phyloP scores from a whole-genome alignment of 2,113 vertebrate species.

The Verasper variegatus region DNA sequence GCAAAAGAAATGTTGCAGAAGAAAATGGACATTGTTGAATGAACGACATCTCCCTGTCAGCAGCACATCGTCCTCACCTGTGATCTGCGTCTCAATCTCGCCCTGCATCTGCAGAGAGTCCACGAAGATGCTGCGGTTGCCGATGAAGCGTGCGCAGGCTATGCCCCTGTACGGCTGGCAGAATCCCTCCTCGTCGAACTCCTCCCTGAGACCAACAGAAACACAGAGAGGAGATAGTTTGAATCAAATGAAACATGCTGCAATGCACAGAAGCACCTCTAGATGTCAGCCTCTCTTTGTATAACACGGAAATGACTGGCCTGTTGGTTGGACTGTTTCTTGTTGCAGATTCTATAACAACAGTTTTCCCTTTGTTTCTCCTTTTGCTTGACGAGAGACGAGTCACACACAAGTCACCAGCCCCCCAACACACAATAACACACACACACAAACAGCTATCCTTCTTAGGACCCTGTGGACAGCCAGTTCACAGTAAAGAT shows the following conservation, averaged over 20 bases:
- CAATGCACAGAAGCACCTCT: constrained; percentile 48
- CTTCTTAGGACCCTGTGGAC: too few species aligned
- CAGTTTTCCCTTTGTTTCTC: constrained; percentile 16
- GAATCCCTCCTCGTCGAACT: constrained; percentile 96
- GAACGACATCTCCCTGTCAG: neutral
- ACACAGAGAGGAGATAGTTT: neutral
- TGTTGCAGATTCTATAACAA: neutral
- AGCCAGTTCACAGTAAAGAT: constrained; percentile 9
- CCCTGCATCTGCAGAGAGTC: constrained; percentile 99
- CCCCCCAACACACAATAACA: too few species aligned
- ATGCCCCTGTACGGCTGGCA: constrained; percentile 99
- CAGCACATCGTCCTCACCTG: constrained; percentile 81
- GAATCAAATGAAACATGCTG: neutral
- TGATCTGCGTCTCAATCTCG: constrained; percentile 98
- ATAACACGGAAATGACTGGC: constrained; percentile 13
- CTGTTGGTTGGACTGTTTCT: constrained; percentile 6
- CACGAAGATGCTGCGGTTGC: constrained; percentile 96
- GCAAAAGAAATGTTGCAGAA: neutral
- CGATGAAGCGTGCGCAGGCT: constrained; percentile 96
- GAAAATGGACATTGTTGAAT: too few species aligned
- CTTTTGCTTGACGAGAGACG: constrained; percentile 38
- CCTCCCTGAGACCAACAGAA: constrained; percentile 83
- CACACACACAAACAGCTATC: too few species aligned
- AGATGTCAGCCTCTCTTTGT: constrained; percentile 71
- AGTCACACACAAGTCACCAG: constrained; percentile 6